Conservation (phyloP, 2,888 invertebrate genomes). For the Strigamia crassipes region DNA sequence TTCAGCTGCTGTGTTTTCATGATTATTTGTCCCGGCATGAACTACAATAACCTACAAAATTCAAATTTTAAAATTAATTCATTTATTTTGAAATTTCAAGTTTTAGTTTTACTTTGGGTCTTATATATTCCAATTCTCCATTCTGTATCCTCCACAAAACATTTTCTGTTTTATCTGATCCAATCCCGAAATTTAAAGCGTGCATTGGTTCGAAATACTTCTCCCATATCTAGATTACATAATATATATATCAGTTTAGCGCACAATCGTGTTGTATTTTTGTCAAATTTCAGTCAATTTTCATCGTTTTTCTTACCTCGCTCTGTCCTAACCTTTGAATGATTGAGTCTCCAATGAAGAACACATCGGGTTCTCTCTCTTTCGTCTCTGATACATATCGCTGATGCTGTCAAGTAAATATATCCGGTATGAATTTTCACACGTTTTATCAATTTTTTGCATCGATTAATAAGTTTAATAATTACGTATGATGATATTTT, state of each 20-base stretch:
- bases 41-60: constrained; percentile 79
- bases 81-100: too few relatives aligned
- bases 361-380: constrained; percentile 89
- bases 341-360: constrained; percentile 88
- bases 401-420: constrained; percentile 69
- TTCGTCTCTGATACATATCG: constrained; percentile 81
- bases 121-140: constrained; percentile 85
- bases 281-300: not conserved
- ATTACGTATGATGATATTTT: too few relatives aligned
- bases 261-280: not conserved
- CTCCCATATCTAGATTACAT: constrained; percentile 71
- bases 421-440: too few relatives aligned
- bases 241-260: not conserved
- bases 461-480: too few relatives aligned
- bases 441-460: too few relatives aligned
- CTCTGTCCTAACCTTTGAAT: constrained; percentile 80
- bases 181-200: constrained; percentile 87
- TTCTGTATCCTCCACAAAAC: constrained; percentile 87
- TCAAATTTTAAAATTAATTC: too few relatives aligned
- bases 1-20: constrained; percentile 77
- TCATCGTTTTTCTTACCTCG: constrained; percentile 61
- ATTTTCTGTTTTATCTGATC: constrained; percentile 84
- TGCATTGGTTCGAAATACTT: constrained; percentile 89
- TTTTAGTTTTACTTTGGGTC: too few relatives aligned
- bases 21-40: constrained; percentile 87